Evolutionary conservation across 2,888 invertebrate genomes (phyloP).

Genomic region (Tenodera sinensis): DNA sequence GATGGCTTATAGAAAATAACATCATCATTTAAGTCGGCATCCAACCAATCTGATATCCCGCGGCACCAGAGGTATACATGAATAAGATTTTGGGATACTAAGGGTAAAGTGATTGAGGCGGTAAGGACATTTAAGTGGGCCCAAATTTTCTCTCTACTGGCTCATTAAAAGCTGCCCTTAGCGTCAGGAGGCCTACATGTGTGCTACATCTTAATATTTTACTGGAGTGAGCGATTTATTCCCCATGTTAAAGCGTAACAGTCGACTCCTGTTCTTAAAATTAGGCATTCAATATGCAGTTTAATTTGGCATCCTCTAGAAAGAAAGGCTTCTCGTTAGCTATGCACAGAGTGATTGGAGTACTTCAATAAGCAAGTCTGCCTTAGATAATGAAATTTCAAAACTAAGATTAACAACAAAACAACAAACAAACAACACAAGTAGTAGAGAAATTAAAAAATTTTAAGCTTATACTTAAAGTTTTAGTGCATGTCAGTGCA

Average conservation of each 20-base stretch:
- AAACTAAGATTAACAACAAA: too few relatives aligned
- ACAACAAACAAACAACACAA: too few relatives aligned
- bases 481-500: too few relatives aligned
- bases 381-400: too few relatives aligned
- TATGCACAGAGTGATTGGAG: too few relatives aligned
- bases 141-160: background rate
- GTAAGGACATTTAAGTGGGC: background rate
- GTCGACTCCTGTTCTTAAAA: background rate
- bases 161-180: background rate
- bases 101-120: background rate
- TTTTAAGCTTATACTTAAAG: too few relatives aligned
- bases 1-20: background rate
- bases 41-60: background rate
- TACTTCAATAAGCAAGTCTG: too few relatives aligned
- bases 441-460: too few relatives aligned
- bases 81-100: background rate
- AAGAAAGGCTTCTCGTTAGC: too few relatives aligned
- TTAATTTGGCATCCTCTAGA: too few relatives aligned
- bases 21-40: background rate
- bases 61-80: background rate
- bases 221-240: background rate
- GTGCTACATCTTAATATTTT: background rate
- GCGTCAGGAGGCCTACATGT: background rate
- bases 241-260: background rate
- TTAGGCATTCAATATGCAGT: background rate